phyloP scores from a whole-genome alignment of 2,113 vertebrate genomes.

The Pterocles orientalis region DNA sequence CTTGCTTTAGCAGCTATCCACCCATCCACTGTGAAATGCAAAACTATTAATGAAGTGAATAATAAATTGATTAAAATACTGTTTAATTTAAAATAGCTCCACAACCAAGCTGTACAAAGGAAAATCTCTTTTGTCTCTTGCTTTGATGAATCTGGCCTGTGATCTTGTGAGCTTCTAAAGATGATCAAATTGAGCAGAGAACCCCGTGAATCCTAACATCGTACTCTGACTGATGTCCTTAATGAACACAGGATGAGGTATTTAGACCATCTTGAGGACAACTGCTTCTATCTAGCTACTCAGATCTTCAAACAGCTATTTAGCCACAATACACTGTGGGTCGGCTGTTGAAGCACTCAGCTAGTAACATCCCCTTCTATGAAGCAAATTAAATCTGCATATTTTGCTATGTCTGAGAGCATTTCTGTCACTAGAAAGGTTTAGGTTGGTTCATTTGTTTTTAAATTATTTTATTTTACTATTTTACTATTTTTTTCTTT shows the following conservation, averaged over 20 bases:
- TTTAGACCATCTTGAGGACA: slow-evolving; percentile 48
- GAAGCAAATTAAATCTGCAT: neutral
- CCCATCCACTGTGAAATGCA: neutral
- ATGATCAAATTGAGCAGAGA: slow-evolving; percentile 45
- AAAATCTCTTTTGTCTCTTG: slow-evolving; percentile 39
- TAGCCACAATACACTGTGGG: neutral
- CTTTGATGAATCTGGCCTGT: slow-evolving; percentile 57
- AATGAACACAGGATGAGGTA: slow-evolving; percentile 57
- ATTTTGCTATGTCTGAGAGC: neutral
- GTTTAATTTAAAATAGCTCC: slow-evolving; percentile 35
- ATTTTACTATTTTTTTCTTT: neutral
- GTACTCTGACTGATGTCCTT: slow-evolving; percentile 22
- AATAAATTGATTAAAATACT: slow-evolving; percentile 18
- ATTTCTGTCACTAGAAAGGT: neutral
- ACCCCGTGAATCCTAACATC: slow-evolving; percentile 16
- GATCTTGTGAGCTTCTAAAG: slow-evolving; percentile 47
- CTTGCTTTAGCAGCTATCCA: neutral
- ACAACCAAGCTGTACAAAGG: slow-evolving; percentile 6
- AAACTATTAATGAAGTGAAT: slow-evolving; percentile 4
- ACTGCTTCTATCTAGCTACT: slow-evolving; percentile 22
- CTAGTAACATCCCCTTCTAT: neutral
- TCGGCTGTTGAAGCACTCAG: slow-evolving; percentile 8
- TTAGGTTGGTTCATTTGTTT: neutral
- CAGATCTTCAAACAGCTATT: slow-evolving; percentile 36
- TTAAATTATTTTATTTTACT: neutral